Evolutionary conservation across 2,888 invertebrate species (phyloP).

Genomic region (Myathropa florea): DNA sequence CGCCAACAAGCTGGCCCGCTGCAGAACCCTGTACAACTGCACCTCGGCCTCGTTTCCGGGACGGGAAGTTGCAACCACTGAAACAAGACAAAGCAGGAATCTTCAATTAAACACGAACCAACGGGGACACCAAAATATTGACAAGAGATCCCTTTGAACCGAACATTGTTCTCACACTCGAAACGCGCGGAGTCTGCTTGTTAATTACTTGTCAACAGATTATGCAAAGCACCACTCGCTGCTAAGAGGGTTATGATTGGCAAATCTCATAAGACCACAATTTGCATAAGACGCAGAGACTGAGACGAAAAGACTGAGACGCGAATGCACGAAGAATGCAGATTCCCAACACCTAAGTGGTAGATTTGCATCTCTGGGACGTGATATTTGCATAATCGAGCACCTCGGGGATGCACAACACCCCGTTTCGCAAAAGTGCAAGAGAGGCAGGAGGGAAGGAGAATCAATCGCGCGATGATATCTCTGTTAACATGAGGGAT

Average conservation of each 20-base stretch:
- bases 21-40: constrained; percentile 98
- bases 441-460: not conserved
- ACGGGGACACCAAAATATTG: constrained; percentile 11
- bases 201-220: constrained; percentile 67
- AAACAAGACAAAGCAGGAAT: constrained; percentile 72
- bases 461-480: not conserved
- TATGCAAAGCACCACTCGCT: constrained; percentile 47
- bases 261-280: constrained; percentile 41
- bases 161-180: constrained; percentile 63
- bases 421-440: not conserved
- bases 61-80: constrained; percentile 93
- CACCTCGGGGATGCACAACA: not conserved
- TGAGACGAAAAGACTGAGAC: constrained; percentile 31
- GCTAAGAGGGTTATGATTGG: constrained; percentile 35
- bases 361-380: constrained; percentile 37
- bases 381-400: constrained; percentile 60
- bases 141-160: not conserved
- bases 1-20: constrained; percentile 95
- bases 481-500: constrained; percentile 31
- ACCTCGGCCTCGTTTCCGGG: constrained; percentile 97
- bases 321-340: constrained; percentile 47
- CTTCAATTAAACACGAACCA: constrained; percentile 13
- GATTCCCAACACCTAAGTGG: constrained; percentile 45
- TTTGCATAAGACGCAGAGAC: not conserved
- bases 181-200: not conserved